Base-by-base conservation (phyloP, 1,140 invertebrate species). In the Myzus persicae region DNA sequence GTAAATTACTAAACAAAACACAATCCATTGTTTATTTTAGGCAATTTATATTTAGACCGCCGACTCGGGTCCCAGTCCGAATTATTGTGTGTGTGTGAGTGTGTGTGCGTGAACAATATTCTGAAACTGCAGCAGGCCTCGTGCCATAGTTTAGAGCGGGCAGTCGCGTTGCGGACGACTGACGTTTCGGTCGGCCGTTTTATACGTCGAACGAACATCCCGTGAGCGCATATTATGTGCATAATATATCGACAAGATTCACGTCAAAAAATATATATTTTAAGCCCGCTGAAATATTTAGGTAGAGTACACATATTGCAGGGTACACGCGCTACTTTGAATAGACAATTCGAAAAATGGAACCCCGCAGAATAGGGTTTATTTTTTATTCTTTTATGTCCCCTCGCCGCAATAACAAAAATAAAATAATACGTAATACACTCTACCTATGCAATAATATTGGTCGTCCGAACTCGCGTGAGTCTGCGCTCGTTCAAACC, bases 11-110 rank as follows among this genome's bases (percentile, higher is more conserved):
- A 67, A 90, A 90, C 18, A 59, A 90, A 90, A 67, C 36, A 90
- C 89, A 90, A 90, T 67, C 38, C 51, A 67, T 90, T 90, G 89
- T 90, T 90, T 90, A 90, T 90, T 90, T 90, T 67, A 90, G 89
- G 26, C 51, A 20, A 67, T 90, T 90, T 90, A 90, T 90, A 67
- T 67, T 67, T 90, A 67, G 88, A 90, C 26, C 38, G 26, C 24
- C 46, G 87, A 22, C 36, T 88, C 31, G 20, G 85, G 42, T 46
- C 31, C 36, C 3, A 38, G 31, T 90, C n/a, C 1, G 44, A n/a
- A 88, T 24, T 22, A 46, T 88, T 24, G 4, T 31, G 26, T 20
- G 31, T 5, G 31, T 14, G 31, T 87, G 46, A 48, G 44, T 24
- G 51, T 51, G 59, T 31, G 59, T n/a, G 59, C 18, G n/a, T n/a